These are phyloP conservation scores for Archips crataeganus DNA, from an alignment of 2,888 invertebrate genomes.

Conservation along the genomic window DNA sequence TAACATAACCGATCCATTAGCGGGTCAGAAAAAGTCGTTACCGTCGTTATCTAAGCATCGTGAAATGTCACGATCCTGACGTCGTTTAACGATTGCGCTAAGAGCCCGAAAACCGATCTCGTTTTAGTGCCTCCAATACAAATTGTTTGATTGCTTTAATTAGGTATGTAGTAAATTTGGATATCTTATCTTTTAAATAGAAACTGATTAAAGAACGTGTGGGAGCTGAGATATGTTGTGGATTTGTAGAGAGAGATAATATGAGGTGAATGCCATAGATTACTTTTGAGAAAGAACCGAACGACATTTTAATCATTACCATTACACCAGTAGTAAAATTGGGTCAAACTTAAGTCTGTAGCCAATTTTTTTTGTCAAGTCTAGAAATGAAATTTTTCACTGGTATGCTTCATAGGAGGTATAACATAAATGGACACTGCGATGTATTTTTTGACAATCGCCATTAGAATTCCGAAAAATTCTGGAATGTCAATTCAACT, in stretches of 20 bases:
- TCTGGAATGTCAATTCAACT: too few species aligned
- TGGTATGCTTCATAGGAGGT: too few species aligned
- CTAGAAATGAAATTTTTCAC: too few species aligned
- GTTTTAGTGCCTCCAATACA: constrained; percentile 26
- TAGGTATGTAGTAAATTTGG: neutral
- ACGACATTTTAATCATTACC: too few species aligned
- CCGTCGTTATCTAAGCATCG: constrained; percentile 52
- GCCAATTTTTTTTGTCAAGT: too few species aligned
- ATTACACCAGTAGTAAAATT: too few species aligned
- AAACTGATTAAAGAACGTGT: neutral
- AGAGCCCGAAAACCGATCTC: constrained; percentile 17
- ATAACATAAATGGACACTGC: too few species aligned
- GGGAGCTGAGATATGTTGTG: neutral
- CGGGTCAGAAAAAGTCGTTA: constrained; percentile 52
- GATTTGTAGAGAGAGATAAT: neutral
- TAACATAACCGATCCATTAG: constrained; percentile 44
- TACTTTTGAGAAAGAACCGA: too few species aligned
- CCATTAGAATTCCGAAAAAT: too few species aligned
- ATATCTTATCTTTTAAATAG: constrained; percentile 17
- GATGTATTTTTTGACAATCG: too few species aligned
- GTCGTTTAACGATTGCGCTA: constrained; percentile 51
- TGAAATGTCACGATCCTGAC: constrained; percentile 54
- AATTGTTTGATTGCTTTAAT: constrained; percentile 32
- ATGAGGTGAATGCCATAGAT: neutral
- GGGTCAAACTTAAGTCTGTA: too few species aligned